Evolutionary conservation across 2,888 invertebrate species (phyloP), one percentile per base, ranked within the genome.

Genomic region (Melanostoma mellinum): DNA sequence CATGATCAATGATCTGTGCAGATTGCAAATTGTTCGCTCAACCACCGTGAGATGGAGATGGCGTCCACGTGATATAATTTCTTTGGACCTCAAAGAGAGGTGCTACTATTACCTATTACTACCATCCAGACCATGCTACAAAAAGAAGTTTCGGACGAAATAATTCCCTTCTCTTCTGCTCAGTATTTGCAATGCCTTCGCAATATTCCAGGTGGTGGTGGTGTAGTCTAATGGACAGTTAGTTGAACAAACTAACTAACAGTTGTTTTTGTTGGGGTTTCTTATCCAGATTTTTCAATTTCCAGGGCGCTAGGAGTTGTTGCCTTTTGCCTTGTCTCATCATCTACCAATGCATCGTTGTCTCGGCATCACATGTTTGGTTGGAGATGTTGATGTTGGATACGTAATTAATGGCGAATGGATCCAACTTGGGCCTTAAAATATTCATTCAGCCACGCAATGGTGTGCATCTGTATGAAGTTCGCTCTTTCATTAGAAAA

Each of bases 1-100:
- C 79, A 79, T 84, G 84, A 84, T 84, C 84, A 84, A 84, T 84
- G 84, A 84, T 79, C 84, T 75, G 74, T 79, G 74, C 79, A 84
- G 79, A 84, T 79, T 84, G 84, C 79, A 84, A 84, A 84, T 84
- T 84, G 74, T 60, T 74, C 74, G 71, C 67, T 53, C 60, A 71
- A 63, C 68, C 67, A 58, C 55, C 69, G 35, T 42, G 58, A 53
- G 50, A 63, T 56, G 60, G 40, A 63, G 52, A 68, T 55, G 40
- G 71, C 56, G 44, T 67, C 69, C 84, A 84, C 84, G 84, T 84
- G 82, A 74, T 84, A 74, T 61, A 84, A 84, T 84, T 79, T 69
- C 65, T 56, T 20, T 20, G 20, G 20, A 63, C 63, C 32, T n/a
- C 36, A 44, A 73, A 67, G 65, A 71, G 58, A 30, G 36, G 48